A percentile compares a stretch with the other conserved stretches of the same genome.
phyloP scores from a whole-genome alignment of 2,113 vertebrate species.

The Zosterops pallidus region DNA sequence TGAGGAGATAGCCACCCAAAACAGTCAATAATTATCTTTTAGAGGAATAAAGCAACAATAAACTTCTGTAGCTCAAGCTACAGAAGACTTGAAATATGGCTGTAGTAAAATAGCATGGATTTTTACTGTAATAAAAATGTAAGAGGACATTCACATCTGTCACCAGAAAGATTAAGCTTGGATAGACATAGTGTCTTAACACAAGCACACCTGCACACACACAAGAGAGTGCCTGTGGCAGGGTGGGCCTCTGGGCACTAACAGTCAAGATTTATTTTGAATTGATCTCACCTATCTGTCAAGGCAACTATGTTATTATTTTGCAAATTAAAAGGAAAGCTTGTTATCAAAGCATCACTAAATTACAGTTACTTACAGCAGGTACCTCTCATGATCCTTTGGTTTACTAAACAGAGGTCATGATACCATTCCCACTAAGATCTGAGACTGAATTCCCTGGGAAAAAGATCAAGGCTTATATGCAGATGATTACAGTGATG shows the following conservation, averaged over 20 bases:
- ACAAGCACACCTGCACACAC: accelerated
- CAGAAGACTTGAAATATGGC: neutral
- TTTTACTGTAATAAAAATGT: neutral
- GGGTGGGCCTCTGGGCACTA: neutral
- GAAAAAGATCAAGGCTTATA: neutral
- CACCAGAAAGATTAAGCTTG: neutral
- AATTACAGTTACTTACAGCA: neutral
- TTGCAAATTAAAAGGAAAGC: neutral
- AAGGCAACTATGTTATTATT: neutral
- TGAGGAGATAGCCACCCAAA: neutral
- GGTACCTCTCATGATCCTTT: neutral
- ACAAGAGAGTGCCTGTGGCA: neutral
- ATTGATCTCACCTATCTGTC: neutral
- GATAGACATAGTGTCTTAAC: neutral
- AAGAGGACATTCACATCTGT: neutral
- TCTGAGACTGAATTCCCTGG: neutral
- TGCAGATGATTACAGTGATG: neutral
- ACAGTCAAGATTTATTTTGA: neutral
- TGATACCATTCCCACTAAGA: neutral
- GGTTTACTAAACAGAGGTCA: neutral
- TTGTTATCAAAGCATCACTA: neutral
- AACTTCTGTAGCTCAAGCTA: neutral
- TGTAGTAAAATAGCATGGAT: neutral
- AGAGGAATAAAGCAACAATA: neutral
- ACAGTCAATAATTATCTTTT: neutral